These are phyloP conservation scores for Vanessa cardui DNA, from an alignment of 2,888 invertebrate species.

Conservation along the genomic window DNA sequence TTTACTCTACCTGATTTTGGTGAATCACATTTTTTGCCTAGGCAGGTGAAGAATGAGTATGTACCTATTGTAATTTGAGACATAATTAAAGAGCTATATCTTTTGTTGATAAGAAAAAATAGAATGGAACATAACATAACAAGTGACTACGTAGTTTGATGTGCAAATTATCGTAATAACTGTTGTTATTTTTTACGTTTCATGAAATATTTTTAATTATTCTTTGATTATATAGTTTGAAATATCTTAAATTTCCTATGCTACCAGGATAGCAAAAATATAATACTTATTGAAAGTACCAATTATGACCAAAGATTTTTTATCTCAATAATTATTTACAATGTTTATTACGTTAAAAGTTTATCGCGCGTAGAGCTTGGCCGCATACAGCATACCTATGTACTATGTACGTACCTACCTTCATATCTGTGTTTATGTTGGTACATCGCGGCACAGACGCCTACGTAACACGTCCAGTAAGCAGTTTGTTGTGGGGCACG, in stretches of 20 bases:
- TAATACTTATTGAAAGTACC: neutral
- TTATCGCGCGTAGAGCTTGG: conserved; percentile 57
- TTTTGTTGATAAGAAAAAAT: neutral
- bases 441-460: conserved; percentile 73
- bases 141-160: too few relatives aligned
- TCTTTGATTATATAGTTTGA: too few relatives aligned
- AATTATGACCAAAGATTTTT: neutral
- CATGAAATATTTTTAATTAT: too few relatives aligned
- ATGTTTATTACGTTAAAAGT: conserved; percentile 42
- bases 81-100: neutral
- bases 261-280: neutral
- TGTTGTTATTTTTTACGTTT: too few relatives aligned
- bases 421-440: conserved; percentile 63
- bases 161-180: too few relatives aligned
- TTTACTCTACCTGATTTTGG: conserved; percentile 9
- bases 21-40: neutral
- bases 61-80: neutral
- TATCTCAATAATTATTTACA: conserved; percentile 26
- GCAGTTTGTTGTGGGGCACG: conserved; percentile 82
- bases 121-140: too few relatives aligned
- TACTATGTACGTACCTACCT: conserved; percentile 40
- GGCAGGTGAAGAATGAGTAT: conserved; percentile 4
- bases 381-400: conserved; percentile 39
- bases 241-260: neutral
- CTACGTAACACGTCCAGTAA: conserved; percentile 81